Evolutionary conservation across 2,113 vertebrate genomes (phyloP).

Genomic region (Herpetotheres cachinnans): DNA sequence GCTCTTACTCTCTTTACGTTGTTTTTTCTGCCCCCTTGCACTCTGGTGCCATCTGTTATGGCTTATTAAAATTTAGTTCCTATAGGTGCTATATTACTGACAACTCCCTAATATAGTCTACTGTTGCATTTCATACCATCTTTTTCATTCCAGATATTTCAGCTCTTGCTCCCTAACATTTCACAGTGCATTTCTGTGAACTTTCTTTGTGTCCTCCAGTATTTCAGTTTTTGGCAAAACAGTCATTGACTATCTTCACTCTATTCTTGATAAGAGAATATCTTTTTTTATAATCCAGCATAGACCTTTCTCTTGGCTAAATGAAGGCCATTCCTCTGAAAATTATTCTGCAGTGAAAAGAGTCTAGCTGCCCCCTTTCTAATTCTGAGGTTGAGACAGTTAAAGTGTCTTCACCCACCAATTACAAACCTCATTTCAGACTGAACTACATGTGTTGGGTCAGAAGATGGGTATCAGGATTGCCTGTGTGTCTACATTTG

Average conservation of each 20-base stretch:
- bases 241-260: background rate
- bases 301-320: background rate
- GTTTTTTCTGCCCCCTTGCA: background rate
- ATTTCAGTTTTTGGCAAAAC: background rate
- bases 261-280: background rate
- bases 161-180: background rate
- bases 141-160: background rate
- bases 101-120: background rate
- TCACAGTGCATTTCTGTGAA: background rate
- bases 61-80: background rate
- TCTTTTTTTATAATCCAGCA: background rate
- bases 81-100: background rate
- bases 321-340: background rate
- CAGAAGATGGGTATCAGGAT: background rate
- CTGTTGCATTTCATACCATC: background rate
- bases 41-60: background rate
- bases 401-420: background rate
- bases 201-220: background rate
- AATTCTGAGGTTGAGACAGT: background rate
- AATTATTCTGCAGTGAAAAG: background rate
- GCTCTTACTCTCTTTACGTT: background rate
- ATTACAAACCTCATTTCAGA: background rate
- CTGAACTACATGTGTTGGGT: accelerated
- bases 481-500: background rate
- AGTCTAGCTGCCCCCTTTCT: background rate